These are phyloP conservation scores for Aphis craccivora DNA, from an alignment of 1,140 invertebrate genomes.

Conservation along the genomic window DNA sequence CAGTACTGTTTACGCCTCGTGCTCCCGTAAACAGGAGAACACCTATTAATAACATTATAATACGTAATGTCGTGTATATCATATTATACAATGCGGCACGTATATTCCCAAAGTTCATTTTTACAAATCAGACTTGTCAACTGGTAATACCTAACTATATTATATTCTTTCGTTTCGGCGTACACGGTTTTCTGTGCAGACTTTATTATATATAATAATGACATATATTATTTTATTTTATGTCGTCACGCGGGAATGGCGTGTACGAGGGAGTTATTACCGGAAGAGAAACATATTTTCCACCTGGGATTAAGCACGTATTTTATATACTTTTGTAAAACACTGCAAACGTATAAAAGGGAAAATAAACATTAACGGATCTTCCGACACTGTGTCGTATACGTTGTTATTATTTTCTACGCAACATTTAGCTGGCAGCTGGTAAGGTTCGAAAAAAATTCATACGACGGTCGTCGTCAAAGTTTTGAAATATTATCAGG, in stretches of 20 bases:
- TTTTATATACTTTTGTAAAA: neutral
- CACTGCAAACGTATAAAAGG: neutral
- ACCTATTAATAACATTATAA: neutral
- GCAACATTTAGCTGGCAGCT: neutral
- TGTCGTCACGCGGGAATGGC: neutral
- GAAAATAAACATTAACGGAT: neutral
- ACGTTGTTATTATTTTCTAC: neutral
- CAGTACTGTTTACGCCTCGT: neutral
- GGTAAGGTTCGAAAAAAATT: neutral
- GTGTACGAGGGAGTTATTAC: neutral
- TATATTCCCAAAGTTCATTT: neutral
- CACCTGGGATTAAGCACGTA: conserved; percentile 15
- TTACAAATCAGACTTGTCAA: conserved; percentile 1
- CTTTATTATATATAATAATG: neutral
- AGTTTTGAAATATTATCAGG: neutral
- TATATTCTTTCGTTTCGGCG: neutral
- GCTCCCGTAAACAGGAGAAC: neutral
- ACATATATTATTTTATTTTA: neutral
- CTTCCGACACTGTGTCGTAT: neutral
- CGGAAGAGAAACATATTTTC: conserved; percentile 11
- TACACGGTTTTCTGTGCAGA: neutral
- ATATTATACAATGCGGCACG: neutral
- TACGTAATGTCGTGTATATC: neutral
- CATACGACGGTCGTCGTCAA: neutral
- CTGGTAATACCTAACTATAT: neutral